Conservation (phyloP, 1,140 invertebrate genomes). For the Asbolus verrucosus region DNA sequence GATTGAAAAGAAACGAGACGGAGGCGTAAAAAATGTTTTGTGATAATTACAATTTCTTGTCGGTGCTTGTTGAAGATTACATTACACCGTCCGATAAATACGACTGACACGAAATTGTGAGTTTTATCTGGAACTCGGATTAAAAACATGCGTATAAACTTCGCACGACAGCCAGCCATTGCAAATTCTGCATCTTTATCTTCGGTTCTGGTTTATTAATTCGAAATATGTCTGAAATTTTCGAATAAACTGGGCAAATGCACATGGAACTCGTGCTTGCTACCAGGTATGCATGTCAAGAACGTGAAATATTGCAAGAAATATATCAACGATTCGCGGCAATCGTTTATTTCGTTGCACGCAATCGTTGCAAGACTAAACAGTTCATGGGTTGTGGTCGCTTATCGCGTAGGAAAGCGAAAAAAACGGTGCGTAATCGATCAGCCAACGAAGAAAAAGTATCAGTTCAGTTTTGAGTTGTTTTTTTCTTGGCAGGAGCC, state of each 20-base stretch:
- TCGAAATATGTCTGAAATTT: constrained; percentile 7
- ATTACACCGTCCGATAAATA: too few species aligned
- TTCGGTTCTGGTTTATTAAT: neutral
- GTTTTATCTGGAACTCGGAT: neutral
- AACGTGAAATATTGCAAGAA: constrained; percentile 56
- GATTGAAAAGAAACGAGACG: too few species aligned
- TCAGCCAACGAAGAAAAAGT: constrained; percentile 50
- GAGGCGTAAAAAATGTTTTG: too few species aligned
- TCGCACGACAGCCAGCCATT: too few species aligned
- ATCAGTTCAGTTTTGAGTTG: constrained; percentile 51
- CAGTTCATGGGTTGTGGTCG: constrained; percentile 48
- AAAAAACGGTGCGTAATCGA: constrained; percentile 49
- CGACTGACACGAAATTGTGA: neutral
- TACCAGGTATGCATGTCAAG: constrained; percentile 57
- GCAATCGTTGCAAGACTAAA: constrained; percentile 48
- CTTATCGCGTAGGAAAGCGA: constrained; percentile 46
- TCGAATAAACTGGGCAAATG: constrained; percentile 53
- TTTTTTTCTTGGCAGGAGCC: constrained; percentile 55
- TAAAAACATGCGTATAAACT: neutral
- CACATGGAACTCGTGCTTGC: constrained; percentile 56
- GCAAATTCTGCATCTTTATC: too few species aligned
- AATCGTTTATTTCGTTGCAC: constrained; percentile 56
- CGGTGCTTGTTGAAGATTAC: too few species aligned
- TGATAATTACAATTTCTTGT: too few species aligned
- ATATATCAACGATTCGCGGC: constrained; percentile 56